phyloP scores from a whole-genome alignment of 2,888 invertebrate species.

The Diplolepis rosae region DNA sequence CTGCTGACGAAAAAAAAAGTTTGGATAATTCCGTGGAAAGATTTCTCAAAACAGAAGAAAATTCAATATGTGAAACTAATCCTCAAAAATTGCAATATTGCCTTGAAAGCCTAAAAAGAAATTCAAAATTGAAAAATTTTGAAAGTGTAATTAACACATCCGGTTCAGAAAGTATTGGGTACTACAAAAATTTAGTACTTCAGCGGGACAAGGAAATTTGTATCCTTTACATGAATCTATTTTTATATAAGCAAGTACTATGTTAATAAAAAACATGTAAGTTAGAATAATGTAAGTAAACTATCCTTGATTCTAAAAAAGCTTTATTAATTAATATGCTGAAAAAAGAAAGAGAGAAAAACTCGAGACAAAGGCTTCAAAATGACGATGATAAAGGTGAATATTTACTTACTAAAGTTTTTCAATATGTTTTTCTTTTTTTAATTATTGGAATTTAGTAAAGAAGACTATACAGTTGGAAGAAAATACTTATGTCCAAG shows the following conservation, averaged over 20 bases:
- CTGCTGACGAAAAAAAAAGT: constrained; percentile 20
- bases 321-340: constrained; percentile 54
- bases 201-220: constrained; percentile 72
- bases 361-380: neutral
- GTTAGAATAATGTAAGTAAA: neutral
- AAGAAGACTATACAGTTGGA: neutral
- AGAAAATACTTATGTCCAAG: neutral
- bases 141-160: constrained; percentile 28
- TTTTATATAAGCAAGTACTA: too few species aligned
- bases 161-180: constrained; percentile 49
- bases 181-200: constrained; percentile 64
- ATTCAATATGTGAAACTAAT: constrained; percentile 60
- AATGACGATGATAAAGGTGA: neutral
- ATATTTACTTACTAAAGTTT: neutral
- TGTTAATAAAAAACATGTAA: neutral
- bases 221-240: constrained; percentile 64
- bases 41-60: constrained; percentile 55
- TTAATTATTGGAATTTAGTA: neutral
- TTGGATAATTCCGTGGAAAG: constrained; percentile 39
- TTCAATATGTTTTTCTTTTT: neutral
- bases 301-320: constrained; percentile 37
- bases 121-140: constrained; percentile 29
- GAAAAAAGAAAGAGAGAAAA: constrained; percentile 46
- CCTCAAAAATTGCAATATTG: constrained; percentile 66
- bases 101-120: constrained; percentile 53